phyloP scores from a whole-genome alignment of 2,113 vertebrate genomes.

The Parus major region DNA sequence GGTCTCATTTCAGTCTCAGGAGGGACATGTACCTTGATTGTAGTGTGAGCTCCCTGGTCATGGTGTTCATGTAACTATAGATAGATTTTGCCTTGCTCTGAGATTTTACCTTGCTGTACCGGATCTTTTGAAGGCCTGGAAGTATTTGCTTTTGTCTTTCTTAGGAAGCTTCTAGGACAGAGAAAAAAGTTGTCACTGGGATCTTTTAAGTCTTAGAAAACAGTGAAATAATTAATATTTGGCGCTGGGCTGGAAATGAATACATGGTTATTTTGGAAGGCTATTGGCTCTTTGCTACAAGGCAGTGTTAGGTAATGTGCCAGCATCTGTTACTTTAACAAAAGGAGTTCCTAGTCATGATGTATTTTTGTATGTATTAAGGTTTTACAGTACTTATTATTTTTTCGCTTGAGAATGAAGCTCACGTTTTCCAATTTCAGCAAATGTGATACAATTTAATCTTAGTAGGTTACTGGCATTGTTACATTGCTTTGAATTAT shows the following conservation, averaged over 20 bases:
- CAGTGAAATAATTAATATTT: not conserved
- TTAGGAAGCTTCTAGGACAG: not conserved
- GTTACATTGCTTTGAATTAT: not conserved
- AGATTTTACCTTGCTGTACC: not conserved
- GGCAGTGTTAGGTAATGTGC: not conserved
- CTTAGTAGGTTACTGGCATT: not conserved
- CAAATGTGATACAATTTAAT: not conserved
- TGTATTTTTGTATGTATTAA: not conserved
- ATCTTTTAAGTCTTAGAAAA: not conserved
- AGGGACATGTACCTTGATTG: not conserved
- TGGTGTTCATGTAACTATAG: not conserved
- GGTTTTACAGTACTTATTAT: not conserved
- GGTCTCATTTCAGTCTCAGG: not conserved
- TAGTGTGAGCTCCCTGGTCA: not conserved
- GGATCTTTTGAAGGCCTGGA: not conserved
- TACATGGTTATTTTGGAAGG: not conserved
- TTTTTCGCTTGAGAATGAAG: not conserved
- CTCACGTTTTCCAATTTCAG: not conserved
- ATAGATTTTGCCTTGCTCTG: not conserved
- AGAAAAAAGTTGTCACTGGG: not conserved
- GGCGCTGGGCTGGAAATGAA: not conserved
- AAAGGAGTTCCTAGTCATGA: not conserved
- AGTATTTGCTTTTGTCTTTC: not conserved
- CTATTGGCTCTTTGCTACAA: not conserved
- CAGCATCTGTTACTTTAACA: not conserved